phyloP scores from a whole-genome alignment of 2,113 vertebrate genomes.

The Sterrhoptilus dennistouni region DNA sequence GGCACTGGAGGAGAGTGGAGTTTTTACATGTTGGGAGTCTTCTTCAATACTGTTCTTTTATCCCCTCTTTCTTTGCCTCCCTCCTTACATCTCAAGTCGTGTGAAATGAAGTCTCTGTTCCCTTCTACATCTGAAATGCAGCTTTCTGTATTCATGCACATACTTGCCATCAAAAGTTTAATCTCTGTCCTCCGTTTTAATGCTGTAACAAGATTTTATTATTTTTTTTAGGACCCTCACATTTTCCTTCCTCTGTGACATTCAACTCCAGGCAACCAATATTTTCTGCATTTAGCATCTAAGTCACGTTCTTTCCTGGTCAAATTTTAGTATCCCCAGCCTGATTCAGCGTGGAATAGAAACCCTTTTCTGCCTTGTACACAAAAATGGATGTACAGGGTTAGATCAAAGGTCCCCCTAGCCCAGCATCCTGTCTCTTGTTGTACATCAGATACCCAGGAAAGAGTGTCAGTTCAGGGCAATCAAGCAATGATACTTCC shows the following conservation, averaged over 20 bases:
- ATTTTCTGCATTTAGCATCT: neutral
- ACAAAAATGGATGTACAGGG: neutral
- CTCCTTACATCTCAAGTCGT: neutral
- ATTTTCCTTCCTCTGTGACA: neutral
- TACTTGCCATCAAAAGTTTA: neutral
- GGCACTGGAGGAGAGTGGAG: neutral
- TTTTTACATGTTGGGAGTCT: conserved; percentile 16
- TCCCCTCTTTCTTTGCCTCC: neutral
- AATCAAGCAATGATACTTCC: neutral
- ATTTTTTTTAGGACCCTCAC: neutral
- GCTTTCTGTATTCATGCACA: conserved; percentile 9
- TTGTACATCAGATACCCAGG: neutral
- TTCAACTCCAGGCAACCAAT: neutral
- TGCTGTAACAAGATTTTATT: neutral
- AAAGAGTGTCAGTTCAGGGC: neutral
- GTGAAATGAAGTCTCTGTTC: neutral
- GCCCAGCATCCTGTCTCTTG: conserved; percentile 15
- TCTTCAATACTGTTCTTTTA: conserved; percentile 3
- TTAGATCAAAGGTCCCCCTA: neutral
- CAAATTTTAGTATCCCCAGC: neutral
- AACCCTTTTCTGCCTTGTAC: neutral
- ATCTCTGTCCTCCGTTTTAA: neutral
- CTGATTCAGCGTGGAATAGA: neutral
- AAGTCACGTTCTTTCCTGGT: neutral
- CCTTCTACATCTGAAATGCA: neutral